Evolutionary conservation across 2,888 invertebrate species (phyloP), one percentile per base, ranked within the genome.

Genomic region (Archips xylosteana): DNA sequence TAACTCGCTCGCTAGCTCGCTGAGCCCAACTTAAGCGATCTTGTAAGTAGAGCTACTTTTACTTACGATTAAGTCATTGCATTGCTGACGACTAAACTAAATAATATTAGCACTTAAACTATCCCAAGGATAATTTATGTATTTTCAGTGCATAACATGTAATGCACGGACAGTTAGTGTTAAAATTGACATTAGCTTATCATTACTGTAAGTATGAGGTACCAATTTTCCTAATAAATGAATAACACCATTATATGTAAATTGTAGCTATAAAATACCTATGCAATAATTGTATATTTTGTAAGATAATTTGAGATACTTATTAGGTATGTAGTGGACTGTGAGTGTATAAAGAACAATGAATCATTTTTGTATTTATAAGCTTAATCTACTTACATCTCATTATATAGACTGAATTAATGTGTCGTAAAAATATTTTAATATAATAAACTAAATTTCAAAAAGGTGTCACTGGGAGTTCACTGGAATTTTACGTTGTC

Each of bases 341-440:
- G 57, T 32, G 32, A 57, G 23, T 32, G 57, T 57, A 32, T 57
- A 8, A 10, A 23, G 32, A 32, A 32, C 32, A 57, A 57, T 57
- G 1, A 49, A 57, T 32, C 15, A 54, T 54, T 54, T 54, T 54
- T 54, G 54, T 54, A 39, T 4, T 39, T 39, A 54, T 57, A 36
- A 23, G 45, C 51, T 15, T 42, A 49, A 42, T 54, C 8, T 69
- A 45, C n/a, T 36, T 32, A 65, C 9, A 65, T 77, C 42, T 72
- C 66, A n/a, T 63, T 69, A 75, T 75, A 74, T 71, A 75, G 78
- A 77, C 63, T 78, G 72, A 78, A 59, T 59, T 57, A 49, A 67
- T 73, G 1, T 57, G 39, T 45, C 70, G 65, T 74, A 64, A 61
- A 70, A 45, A 15, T 51, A 23, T 68, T 64, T 12, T 62, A 65